A percentile compares a stretch with the other conserved stretches of the same genome.
phyloP scores from a whole-genome alignment of 2,113 vertebrate species.

The Malurus melanocephalus region DNA sequence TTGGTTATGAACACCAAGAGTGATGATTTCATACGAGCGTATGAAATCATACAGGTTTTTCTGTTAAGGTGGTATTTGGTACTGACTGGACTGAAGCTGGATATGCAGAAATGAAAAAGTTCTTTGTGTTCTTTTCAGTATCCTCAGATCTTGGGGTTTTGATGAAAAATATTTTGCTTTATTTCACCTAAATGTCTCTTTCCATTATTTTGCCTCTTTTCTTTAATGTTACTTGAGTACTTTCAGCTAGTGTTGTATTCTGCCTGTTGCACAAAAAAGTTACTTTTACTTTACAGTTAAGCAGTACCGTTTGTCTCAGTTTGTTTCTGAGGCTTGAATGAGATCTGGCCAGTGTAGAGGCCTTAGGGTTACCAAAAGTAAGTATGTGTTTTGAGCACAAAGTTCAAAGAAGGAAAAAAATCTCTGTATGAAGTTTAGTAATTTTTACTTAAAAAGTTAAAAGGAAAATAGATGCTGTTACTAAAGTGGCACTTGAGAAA shows the following conservation, averaged over 20 bases:
- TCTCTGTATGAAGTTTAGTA: background rate
- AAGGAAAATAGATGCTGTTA: background rate
- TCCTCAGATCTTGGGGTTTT: background rate
- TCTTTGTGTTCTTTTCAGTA: background rate
- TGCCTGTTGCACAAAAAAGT: background rate
- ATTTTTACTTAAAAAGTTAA: background rate
- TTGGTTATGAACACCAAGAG: background rate
- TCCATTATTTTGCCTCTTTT: background rate
- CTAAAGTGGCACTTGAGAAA: background rate
- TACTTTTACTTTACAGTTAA: background rate
- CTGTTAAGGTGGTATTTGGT: background rate
- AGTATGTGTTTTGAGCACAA: background rate
- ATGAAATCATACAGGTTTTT: background rate
- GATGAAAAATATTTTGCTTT: background rate
- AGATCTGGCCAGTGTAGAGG: background rate
- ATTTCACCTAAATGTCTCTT: background rate
- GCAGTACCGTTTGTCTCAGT: background rate
- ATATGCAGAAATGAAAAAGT: background rate
- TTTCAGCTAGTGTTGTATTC: background rate
- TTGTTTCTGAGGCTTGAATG: background rate
- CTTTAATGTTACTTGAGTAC: background rate
- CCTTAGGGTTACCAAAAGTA: background rate
- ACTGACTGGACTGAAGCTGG: background rate
- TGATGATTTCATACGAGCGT: accelerated
- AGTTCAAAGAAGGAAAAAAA: background rate